Base-by-base conservation (phyloP, 2,888 invertebrate genomes). In the Penaeus monodon region DNA sequence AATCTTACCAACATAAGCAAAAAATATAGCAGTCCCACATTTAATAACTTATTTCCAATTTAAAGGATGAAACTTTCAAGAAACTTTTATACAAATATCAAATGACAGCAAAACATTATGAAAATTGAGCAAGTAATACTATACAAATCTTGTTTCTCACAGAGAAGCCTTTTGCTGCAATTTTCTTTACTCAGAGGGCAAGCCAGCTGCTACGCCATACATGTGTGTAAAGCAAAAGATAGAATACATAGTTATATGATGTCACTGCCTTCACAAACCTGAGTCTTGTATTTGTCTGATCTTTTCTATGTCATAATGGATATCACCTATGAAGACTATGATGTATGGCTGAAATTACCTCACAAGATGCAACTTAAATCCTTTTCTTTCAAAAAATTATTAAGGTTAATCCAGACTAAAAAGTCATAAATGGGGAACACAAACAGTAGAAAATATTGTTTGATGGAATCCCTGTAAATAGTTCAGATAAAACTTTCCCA, bases 381-480 rank as follows among this genome's bases (percentile, higher is more conserved):
- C 29, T n/a, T 57, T 57, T 57, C 57, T 57, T 70, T 33, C 22
- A n/a, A 70, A 29, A 66, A 27, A 70, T 70, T n/a, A 24, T 70
- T 2, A 27, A 49, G 81, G 27, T 44, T 66, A 44, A 81, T 68
- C 20, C 27, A 4, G 68, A 68, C 66, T 44, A n/a, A 27, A 73
- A 22, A 14, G 24, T 20, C 38, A 24, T 70, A 63, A 70, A 70
- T 82, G 49, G 73, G 49, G 66, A 81, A 73, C 44, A 57, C n/a
- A 24, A 84, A 78, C 44, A 57, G 57, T 57, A 57, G 57, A 57
- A 57, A 57, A 57, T 57, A 57, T 79, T 74, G 79, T n/a, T 85
- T 79, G 85, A 85, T 85, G 85, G 85, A 85, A 57, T 85, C 73
- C 85, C 68, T 80, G 74, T 64, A 79, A 76, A 64, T 68, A 68